These are phyloP conservation scores for Phthorimaea operculella DNA, from an alignment of 1,140 invertebrate genomes.

Conservation along the genomic window DNA sequence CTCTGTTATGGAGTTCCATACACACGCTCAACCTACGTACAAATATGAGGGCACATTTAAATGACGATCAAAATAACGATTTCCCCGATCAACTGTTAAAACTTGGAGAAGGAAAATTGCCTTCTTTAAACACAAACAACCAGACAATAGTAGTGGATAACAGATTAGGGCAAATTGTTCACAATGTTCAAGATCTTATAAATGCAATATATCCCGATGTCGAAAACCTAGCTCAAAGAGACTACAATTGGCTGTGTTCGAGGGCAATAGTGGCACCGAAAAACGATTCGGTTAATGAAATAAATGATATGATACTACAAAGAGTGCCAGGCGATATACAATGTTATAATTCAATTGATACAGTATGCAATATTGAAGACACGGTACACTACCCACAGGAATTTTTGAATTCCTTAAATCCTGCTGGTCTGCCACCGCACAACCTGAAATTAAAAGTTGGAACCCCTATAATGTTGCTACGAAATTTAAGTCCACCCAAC, in stretches of 20 bases:
- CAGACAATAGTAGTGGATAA: neutral
- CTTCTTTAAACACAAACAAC: neutral
- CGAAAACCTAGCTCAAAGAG: constrained; percentile 21
- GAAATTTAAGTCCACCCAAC: constrained; percentile 37
- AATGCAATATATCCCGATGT: constrained; percentile 21
- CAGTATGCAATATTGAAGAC: constrained; percentile 30
- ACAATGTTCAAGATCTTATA: constrained; percentile 25
- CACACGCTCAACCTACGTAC: constrained; percentile 19
- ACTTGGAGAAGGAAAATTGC: constrained; percentile 26
- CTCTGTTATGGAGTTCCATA: constrained; percentile 33
- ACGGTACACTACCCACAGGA: constrained; percentile 44
- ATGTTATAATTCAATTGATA: constrained; percentile 37
- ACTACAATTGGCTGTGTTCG: constrained; percentile 46
- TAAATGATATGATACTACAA: constrained; percentile 28
- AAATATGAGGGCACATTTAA: constrained; percentile 17
- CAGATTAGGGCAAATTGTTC: neutral
- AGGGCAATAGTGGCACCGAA: constrained; percentile 45
- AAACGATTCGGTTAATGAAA: constrained; percentile 43
- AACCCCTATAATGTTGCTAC: constrained; percentile 21
- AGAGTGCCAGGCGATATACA: constrained; percentile 27
- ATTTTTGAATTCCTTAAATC: constrained; percentile 48
- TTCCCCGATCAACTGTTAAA: constrained; percentile 26
- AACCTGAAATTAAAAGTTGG: constrained; percentile 23
- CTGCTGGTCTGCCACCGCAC: constrained; percentile 38
- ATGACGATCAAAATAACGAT: constrained; percentile 21